Evolutionary conservation across 2,888 invertebrate genomes (phyloP).

Genomic region (Xestia ashworthii): DNA sequence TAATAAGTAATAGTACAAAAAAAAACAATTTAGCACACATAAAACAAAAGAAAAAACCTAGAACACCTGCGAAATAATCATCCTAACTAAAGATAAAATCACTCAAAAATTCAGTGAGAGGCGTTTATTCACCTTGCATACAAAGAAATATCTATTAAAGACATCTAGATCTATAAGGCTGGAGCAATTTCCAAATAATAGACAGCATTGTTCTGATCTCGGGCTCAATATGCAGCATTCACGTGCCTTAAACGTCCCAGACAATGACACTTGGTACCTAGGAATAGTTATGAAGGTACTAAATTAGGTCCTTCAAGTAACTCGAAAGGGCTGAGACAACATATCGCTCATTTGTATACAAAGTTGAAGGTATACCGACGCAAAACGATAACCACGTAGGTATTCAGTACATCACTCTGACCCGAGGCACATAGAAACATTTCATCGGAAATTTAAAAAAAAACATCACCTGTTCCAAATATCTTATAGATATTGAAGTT

Average conservation of each 20-base stretch:
- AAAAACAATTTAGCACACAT: not conserved
- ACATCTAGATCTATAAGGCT: conserved; percentile 39
- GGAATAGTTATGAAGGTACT: not conserved
- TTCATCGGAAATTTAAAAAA: too few species aligned
- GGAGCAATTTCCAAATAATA: conserved; percentile 53
- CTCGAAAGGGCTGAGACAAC: not conserved
- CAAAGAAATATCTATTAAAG: conserved; percentile 7
- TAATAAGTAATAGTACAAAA: not conserved
- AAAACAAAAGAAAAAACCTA: not conserved
- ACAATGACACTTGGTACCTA: conserved; percentile 41
- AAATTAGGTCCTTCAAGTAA: not conserved
- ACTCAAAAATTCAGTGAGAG: conserved; percentile 5
- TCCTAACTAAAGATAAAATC: conserved; percentile 13
- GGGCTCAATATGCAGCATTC: conserved; percentile 43
- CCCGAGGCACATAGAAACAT: too few species aligned
- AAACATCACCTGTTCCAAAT: too few species aligned
- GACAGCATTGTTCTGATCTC: conserved; percentile 61
- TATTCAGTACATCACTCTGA: too few species aligned
- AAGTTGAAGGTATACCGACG: too few species aligned
- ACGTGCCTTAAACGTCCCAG: conserved; percentile 43
- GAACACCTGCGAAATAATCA: conserved; percentile 1
- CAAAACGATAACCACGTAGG: too few species aligned
- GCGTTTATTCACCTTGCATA: conserved; percentile 35
- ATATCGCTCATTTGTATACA: not conserved
- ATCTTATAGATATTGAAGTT: too few species aligned